Percentiles rank a stretch among this genome's conserved stretches.
phyloP scores from a whole-genome alignment of 2,113 vertebrate species.

The Quiscalus mexicanus region DNA sequence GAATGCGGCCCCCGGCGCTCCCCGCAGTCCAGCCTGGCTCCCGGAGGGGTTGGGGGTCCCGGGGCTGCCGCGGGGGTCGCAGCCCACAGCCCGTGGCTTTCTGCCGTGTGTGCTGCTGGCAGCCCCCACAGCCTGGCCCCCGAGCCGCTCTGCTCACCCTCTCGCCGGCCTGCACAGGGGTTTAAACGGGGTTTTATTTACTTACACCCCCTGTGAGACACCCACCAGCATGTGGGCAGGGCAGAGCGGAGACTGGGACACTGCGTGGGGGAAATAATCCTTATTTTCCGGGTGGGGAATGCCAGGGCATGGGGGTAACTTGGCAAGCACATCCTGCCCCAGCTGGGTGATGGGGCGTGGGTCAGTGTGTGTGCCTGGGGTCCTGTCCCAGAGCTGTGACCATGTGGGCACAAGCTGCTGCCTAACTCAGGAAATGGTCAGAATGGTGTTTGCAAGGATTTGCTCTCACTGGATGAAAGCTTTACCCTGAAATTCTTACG shows the following conservation, averaged over 20 bases:
- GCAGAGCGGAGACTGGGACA: accelerated
- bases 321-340: too few relatives aligned
- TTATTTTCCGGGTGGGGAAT: neutral
- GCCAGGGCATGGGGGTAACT: accelerated
- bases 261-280: neutral
- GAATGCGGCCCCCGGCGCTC: neutral
- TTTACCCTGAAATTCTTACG: neutral
- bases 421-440: neutral
- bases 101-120: accelerated
- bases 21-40: neutral
- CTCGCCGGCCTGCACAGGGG: accelerated
- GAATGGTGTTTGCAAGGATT: neutral
- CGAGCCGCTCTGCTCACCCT: accelerated
- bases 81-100: accelerated
- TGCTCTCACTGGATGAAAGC: neutral
- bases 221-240: accelerated
- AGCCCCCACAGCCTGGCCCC: neutral
- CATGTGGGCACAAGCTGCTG: accelerated
- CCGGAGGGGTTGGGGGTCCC: neutral
- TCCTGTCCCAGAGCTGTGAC: accelerated
- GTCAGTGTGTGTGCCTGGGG: accelerated
- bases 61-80: neutral
- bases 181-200: neutral
- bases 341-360: accelerated
- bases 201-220: neutral